phyloP scores from a whole-genome alignment of 2,113 vertebrate genomes.

The Salvelinus namaycush region DNA sequence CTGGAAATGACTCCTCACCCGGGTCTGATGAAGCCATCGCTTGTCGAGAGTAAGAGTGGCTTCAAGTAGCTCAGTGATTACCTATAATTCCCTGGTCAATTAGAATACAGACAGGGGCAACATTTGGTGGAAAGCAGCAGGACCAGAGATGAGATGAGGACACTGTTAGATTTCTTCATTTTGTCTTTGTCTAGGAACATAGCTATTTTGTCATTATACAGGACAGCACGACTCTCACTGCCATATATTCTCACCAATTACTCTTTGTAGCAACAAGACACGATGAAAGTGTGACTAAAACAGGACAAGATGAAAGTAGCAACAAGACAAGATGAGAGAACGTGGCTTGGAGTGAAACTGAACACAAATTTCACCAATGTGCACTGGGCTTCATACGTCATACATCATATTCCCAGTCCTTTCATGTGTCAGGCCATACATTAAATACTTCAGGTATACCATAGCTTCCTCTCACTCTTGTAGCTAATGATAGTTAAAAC shows the following conservation, averaged over 20 bases:
- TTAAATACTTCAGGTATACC: background rate
- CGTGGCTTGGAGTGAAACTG: too few relatives aligned
- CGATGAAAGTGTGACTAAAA: too few relatives aligned
- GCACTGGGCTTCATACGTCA: too few relatives aligned
- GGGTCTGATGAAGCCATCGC: background rate
- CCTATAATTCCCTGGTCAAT: background rate
- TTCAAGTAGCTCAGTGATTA: background rate
- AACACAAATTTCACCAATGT: too few relatives aligned
- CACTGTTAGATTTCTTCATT: too few relatives aligned
- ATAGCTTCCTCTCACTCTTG: background rate
- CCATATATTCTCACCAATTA: too few relatives aligned
- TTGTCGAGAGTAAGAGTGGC: background rate
- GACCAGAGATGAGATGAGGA: background rate
- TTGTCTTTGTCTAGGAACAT: too few relatives aligned
- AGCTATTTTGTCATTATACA: too few relatives aligned
- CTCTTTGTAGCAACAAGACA: too few relatives aligned
- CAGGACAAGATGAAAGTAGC: too few relatives aligned
- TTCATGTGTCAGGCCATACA: background rate
- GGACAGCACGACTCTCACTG: too few relatives aligned
- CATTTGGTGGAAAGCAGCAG: background rate
- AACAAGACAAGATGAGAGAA: too few relatives aligned
- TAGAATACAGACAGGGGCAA: conserved; percentile 1
- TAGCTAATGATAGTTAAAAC: background rate
- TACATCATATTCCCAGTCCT: background rate
- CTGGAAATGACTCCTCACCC: conserved; percentile 2